Evolutionary conservation across 1,140 invertebrate genomes (phyloP).

Genomic region (Zaprionus tsacasi): DNA sequence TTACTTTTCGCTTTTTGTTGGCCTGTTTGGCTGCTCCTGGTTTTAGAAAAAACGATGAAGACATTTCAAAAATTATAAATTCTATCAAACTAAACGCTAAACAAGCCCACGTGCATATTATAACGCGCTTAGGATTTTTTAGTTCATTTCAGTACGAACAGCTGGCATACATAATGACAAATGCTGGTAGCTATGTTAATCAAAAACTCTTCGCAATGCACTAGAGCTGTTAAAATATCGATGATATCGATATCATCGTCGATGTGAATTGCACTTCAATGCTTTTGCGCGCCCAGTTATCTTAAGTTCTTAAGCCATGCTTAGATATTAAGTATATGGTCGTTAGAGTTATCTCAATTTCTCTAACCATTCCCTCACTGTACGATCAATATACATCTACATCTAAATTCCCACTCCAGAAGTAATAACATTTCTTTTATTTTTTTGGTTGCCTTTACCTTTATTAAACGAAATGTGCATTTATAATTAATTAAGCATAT

Average conservation of each 20-base stretch:
- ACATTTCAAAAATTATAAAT: constrained; percentile 53
- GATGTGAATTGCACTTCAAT: constrained; percentile 1
- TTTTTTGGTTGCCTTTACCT: constrained; percentile 2
- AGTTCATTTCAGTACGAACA: constrained; percentile 18
- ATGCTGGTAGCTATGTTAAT: neutral
- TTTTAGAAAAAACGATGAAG: constrained; percentile 87
- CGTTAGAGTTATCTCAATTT: too few relatives aligned
- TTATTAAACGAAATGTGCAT: constrained; percentile 24
- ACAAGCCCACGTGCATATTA: constrained; percentile 63
- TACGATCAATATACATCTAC: too few relatives aligned
- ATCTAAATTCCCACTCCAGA: neutral
- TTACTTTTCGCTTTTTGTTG: constrained; percentile 86
- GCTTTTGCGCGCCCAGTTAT: neutral
- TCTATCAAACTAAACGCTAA: constrained; percentile 42
- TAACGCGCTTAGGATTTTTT: constrained; percentile 48
- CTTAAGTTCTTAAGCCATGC: neutral
- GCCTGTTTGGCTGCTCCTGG: constrained; percentile 84
- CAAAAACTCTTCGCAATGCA: neutral
- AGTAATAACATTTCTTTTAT: neutral
- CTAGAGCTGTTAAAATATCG: too few relatives aligned
- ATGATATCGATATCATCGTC: too few relatives aligned
- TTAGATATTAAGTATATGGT: neutral
- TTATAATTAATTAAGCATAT: constrained; percentile 28
- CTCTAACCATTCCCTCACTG: too few relatives aligned
- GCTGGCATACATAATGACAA: constrained; percentile 24